Conservation (phyloP, 2,888 invertebrate genomes). For the Campoletis raptor region DNA sequence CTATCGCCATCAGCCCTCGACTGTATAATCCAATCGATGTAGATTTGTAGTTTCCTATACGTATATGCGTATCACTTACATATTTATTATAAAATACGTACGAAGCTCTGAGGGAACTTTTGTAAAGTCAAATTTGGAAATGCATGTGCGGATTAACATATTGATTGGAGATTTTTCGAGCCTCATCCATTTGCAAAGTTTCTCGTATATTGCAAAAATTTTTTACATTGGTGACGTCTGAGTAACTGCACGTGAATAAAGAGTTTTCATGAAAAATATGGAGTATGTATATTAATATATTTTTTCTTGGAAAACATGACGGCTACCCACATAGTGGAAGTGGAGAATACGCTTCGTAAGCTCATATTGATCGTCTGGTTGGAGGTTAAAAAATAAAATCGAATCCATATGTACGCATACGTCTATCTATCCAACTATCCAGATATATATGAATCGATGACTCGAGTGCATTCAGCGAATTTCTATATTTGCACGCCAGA, state of each 20-base stretch:
- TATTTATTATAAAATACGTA: constrained; percentile 32
- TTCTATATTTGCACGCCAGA: constrained; percentile 11
- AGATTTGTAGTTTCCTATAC: constrained; percentile 34
- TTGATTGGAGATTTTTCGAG: constrained; percentile 70
- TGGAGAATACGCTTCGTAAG: constrained; percentile 37
- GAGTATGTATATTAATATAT: neutral
- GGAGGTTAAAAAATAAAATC: neutral
- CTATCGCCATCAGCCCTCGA: constrained; percentile 62
- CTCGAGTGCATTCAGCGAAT: constrained; percentile 32
- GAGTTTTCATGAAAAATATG: constrained; percentile 20
- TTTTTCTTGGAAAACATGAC: constrained; percentile 6
- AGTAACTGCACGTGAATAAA: neutral
- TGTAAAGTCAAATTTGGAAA: constrained; percentile 68
- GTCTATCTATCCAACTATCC: constrained; percentile 9
- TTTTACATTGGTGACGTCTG: neutral
- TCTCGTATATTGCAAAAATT: neutral
- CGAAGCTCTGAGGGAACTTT: constrained; percentile 24
- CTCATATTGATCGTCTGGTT: constrained; percentile 21
- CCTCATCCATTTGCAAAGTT: constrained; percentile 12
- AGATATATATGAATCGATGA: constrained; percentile 46
- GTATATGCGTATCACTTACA: constrained; percentile 22
- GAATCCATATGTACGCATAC: constrained; percentile 9
- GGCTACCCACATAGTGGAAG: constrained; percentile 22
- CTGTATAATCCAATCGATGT: constrained; percentile 49
- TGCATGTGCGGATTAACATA: constrained; percentile 66